Percentiles rank a stretch among this genome's conserved stretches.
Evolutionary conservation across 2,888 invertebrate genomes (phyloP).

Genomic region (Pandemis cinnamomeana): DNA sequence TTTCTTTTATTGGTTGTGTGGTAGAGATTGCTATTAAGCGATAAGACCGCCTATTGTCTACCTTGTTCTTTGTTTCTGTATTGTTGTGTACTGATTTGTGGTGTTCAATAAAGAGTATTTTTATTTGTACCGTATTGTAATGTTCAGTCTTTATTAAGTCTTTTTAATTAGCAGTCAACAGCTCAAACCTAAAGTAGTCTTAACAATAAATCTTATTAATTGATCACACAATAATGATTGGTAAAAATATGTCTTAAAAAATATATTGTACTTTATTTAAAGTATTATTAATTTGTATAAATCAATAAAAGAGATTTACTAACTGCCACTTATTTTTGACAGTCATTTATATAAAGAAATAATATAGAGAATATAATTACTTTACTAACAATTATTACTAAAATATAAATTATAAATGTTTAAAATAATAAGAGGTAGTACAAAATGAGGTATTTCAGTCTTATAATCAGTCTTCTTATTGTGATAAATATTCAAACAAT

Average conservation of each 20-base stretch:
- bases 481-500: conserved; percentile 56
- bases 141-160: background rate
- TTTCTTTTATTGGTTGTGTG: too few species aligned
- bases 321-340: too few species aligned
- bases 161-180: background rate
- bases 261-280: background rate
- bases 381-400: background rate
- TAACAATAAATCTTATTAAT: conserved; percentile 1
- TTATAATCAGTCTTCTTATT: conserved; percentile 51
- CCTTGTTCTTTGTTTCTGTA: too few species aligned
- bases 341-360: background rate
- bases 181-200: background rate
- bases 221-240: background rate
- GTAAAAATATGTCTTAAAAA: background rate
- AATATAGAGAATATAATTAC: background rate
- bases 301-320: too few species aligned
- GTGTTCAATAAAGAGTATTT: too few species aligned
- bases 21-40: too few species aligned
- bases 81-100: too few species aligned
- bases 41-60: too few species aligned
- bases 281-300: too few species aligned
- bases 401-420: conserved; percentile 1
- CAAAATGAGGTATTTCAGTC: conserved; percentile 49
- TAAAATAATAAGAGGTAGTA: conserved; percentile 28
- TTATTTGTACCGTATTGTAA: too few species aligned